phyloP scores from a whole-genome alignment of 1,140 invertebrate species.

The Adoxophyes honmai region DNA sequence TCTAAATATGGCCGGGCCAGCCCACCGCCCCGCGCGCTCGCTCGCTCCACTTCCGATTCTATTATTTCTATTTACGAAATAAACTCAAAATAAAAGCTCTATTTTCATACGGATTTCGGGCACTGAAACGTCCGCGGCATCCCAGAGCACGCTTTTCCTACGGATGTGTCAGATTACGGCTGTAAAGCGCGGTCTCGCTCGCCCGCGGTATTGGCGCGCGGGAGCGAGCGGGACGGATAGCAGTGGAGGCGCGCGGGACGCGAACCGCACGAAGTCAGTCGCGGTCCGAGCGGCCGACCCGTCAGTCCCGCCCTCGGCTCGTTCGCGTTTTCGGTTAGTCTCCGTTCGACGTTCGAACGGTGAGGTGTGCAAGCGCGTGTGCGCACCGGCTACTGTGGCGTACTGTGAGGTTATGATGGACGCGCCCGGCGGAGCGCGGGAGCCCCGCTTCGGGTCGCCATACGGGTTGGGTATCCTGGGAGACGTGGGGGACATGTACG shows the following conservation, averaged over 20 bases:
- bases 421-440: conserved; percentile 87
- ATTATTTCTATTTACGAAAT: conserved; percentile 77
- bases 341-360: conserved; percentile 71
- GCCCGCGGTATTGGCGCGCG: conserved; percentile 18
- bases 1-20: conserved; percentile 87
- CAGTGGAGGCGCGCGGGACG: conserved; percentile 60
- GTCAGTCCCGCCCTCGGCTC: conserved; percentile 73
- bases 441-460: conserved; percentile 90
- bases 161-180: conserved; percentile 73
- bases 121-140: conserved; percentile 66
- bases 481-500: conserved; percentile 87
- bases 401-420: conserved; percentile 84
- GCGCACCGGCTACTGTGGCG: conserved; percentile 79
- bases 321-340: conserved; percentile 68
- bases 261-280: conserved; percentile 71
- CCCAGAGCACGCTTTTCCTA: conserved; percentile 58
- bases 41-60: conserved; percentile 74
- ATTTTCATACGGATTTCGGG: conserved; percentile 74
- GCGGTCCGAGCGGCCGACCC: conserved; percentile 72
- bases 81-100: conserved; percentile 76
- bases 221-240: conserved; percentile 56
- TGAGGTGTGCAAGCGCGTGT: conserved; percentile 66
- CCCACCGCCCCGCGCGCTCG: conserved; percentile 72
- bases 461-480: conserved; percentile 89
- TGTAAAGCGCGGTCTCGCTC: conserved; percentile 42